Evolutionary conservation across 2,888 invertebrate species (phyloP).

Genomic region (Drosophila aldrichi): DNA sequence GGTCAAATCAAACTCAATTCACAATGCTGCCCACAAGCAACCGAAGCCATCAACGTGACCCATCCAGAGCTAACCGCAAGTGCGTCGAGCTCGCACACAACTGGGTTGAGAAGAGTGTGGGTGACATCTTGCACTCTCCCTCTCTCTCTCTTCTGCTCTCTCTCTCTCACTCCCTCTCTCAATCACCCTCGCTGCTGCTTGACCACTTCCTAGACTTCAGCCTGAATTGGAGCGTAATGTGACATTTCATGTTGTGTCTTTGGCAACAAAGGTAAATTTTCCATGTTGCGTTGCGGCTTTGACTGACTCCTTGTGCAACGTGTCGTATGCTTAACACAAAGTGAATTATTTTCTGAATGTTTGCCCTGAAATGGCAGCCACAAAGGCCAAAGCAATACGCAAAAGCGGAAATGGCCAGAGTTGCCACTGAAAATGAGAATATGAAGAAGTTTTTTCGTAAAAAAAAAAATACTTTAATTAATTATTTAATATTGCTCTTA

Average conservation of each 20-base stretch:
- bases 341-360: conserved; percentile 43
- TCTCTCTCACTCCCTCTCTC: too few relatives aligned
- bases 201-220: conserved; percentile 74
- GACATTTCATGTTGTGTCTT: conserved; percentile 67
- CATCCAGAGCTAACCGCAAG: conserved; percentile 19
- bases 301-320: conserved; percentile 39
- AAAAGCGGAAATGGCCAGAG: conserved; percentile 1
- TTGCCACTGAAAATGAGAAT: too few relatives aligned
- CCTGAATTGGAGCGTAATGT: conserved; percentile 76
- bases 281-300: conserved; percentile 30
- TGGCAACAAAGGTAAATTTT: conserved; percentile 41
- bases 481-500: too few relatives aligned
- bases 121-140: not conserved
- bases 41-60: not conserved
- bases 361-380: conserved; percentile 19
- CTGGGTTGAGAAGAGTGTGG: too few relatives aligned
- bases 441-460: too few relatives aligned
- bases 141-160: too few relatives aligned
- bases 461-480: too few relatives aligned
- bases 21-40: conserved; percentile 9
- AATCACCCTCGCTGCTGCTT: conserved; percentile 37
- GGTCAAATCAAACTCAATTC: conserved; percentile 29
- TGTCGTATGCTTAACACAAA: conserved; percentile 66
- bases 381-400: conserved; percentile 1
- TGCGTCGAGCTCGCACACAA: conserved; percentile 27